Percentiles rank a stretch among this genome's conserved stretches.
Conservation (phyloP, 2,113 vertebrate species). For the Rhadina sibilatrix region DNA sequence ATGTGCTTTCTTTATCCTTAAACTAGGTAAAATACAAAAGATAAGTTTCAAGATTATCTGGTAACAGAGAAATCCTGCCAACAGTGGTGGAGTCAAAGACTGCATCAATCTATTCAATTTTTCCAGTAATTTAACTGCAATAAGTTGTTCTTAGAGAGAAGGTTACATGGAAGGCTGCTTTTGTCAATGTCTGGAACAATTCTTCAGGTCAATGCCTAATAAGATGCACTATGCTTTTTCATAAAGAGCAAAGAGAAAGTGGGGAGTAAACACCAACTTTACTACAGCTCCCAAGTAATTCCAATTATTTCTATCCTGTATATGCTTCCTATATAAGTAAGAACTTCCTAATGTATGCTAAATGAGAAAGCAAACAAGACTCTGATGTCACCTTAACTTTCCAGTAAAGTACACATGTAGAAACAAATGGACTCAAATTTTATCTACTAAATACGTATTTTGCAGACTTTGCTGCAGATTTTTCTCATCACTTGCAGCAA, state of each 20-base stretch:
- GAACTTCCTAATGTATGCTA: background rate
- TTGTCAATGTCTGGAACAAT: background rate
- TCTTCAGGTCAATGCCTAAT: background rate
- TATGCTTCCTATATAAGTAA: background rate
- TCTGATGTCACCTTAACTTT: background rate
- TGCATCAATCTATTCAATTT: background rate
- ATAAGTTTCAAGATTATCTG: background rate
- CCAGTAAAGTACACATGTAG: background rate
- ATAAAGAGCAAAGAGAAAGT: background rate
- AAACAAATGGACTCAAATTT: background rate
- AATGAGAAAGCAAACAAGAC: background rate
- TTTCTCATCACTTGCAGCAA: background rate
- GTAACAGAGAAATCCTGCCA: background rate
- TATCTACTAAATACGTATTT: background rate
- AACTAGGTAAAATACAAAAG: background rate
- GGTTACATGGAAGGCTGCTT: background rate
- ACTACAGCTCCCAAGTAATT: background rate
- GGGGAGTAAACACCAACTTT: background rate
- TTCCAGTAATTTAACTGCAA: background rate
- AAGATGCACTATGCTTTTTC: background rate
- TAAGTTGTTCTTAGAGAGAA: background rate
- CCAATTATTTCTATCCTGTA: background rate
- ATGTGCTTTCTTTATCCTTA: background rate
- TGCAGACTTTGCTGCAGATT: background rate
- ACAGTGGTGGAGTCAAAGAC: background rate